Conservation (phyloP, 2,888 invertebrate genomes). For the Aromia moschata region DNA sequence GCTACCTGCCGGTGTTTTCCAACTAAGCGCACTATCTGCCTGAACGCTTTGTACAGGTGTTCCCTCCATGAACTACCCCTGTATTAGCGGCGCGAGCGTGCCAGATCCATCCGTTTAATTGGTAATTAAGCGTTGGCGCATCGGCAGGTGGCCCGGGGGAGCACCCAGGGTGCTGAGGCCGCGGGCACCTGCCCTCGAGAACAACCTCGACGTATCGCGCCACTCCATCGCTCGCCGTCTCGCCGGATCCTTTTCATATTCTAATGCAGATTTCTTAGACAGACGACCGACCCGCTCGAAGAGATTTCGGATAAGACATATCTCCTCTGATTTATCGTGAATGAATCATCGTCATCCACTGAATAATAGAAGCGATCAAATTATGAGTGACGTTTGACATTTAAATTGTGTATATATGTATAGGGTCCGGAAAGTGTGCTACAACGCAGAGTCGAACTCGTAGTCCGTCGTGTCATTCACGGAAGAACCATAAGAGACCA, state of each 20-base stretch:
- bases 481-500: too few relatives aligned
- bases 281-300: not conserved
- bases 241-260: conserved; percentile 19
- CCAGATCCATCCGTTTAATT: conserved; percentile 42
- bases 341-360: too few relatives aligned
- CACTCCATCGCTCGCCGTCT: too few relatives aligned
- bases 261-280: conserved; percentile 31
- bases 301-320: conserved; percentile 3
- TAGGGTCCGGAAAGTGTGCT: too few relatives aligned
- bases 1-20: conserved; percentile 29
- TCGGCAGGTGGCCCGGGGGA: conserved; percentile 43
- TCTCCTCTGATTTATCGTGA: too few relatives aligned
- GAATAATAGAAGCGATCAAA: too few relatives aligned
- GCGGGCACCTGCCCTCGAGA: conserved; percentile 41
- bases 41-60: conserved; percentile 39
- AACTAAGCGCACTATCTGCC: conserved; percentile 29
- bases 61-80: conserved; percentile 39
- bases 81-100: conserved; percentile 41
- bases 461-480: too few relatives aligned
- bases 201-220: conserved; percentile 30
- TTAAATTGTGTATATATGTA: too few relatives aligned
- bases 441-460: too few relatives aligned
- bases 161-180: conserved; percentile 29
- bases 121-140: conserved; percentile 46
- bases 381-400: too few relatives aligned